Conservation (phyloP, 2,888 invertebrate species). For the Agonopterix arenella region DNA sequence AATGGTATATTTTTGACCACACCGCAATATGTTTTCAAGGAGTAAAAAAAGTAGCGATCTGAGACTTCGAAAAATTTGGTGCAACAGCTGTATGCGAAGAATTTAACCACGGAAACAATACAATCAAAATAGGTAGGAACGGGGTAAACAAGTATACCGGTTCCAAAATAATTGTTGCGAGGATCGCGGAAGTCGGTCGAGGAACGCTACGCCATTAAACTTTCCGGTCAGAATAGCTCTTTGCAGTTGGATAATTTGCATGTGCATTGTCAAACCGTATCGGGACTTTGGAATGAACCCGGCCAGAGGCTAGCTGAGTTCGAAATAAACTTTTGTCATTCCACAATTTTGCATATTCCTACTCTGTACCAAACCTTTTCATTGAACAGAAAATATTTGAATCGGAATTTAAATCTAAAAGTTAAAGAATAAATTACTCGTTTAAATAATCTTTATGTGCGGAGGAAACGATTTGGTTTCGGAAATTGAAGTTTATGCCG, state of each 20-base stretch:
- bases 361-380: slow-evolving; percentile 10
- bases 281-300: slow-evolving; percentile 54
- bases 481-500: slow-evolving; percentile 23
- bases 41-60: too few species aligned
- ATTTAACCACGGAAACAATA: background rate
- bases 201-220: slow-evolving; percentile 55
- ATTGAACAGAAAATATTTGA: slow-evolving; percentile 14
- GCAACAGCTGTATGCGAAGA: background rate
- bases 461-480: slow-evolving; percentile 21
- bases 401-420: slow-evolving; percentile 3
- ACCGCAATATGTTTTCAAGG: too few species aligned
- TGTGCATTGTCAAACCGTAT: slow-evolving; percentile 72
- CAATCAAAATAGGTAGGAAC: slow-evolving; percentile 32
- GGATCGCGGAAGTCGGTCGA: slow-evolving; percentile 49
- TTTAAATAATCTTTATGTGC: slow-evolving; percentile 21
- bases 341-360: slow-evolving; percentile 41
- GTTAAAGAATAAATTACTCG: background rate
- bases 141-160: slow-evolving; percentile 32
- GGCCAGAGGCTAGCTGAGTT: slow-evolving; percentile 49
- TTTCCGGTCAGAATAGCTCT: slow-evolving; percentile 58
- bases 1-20: too few species aligned
- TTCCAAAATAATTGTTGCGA: slow-evolving; percentile 51
- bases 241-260: slow-evolving; percentile 66
- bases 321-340: slow-evolving; percentile 58
- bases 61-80: too few species aligned